Percentiles rank a stretch among this genome's conserved stretches.
These are phyloP conservation scores for Lasiommata megera DNA, from an alignment of 2,888 invertebrate species.

Conservation along the genomic window DNA sequence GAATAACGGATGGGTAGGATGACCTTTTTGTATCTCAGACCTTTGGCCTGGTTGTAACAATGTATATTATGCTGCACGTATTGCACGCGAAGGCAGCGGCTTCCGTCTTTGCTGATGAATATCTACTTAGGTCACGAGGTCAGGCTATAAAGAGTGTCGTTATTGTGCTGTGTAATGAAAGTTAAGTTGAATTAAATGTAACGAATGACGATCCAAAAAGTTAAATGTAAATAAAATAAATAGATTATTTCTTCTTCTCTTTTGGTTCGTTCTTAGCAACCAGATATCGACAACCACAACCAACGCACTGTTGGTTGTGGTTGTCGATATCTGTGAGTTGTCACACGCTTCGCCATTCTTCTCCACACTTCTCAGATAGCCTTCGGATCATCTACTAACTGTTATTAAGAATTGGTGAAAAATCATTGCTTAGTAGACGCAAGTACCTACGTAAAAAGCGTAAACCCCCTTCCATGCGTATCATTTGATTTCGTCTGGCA, in stretches of 20 bases:
- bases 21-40: constrained; percentile 26
- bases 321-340: too few species aligned
- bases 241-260: not conserved
- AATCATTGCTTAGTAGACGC: too few species aligned
- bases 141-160: not conserved
- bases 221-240: not conserved
- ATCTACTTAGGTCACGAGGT: constrained; percentile 27
- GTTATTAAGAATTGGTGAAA: too few species aligned
- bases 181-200: not conserved
- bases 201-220: not conserved
- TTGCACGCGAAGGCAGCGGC: constrained; percentile 41
- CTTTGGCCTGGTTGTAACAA: constrained; percentile 29
- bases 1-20: constrained; percentile 22
- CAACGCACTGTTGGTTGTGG: too few species aligned
- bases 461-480: too few species aligned
- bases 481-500: too few species aligned
- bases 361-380: too few species aligned
- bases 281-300: too few species aligned
- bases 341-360: too few species aligned
- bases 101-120: constrained; percentile 42
- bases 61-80: constrained; percentile 30
- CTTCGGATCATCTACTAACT: too few species aligned
- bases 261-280: too few species aligned
- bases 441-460: too few species aligned
- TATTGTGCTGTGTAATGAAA: not conserved